phyloP scores from a whole-genome alignment of 2,113 vertebrate genomes.

The Arizona elegans region DNA sequence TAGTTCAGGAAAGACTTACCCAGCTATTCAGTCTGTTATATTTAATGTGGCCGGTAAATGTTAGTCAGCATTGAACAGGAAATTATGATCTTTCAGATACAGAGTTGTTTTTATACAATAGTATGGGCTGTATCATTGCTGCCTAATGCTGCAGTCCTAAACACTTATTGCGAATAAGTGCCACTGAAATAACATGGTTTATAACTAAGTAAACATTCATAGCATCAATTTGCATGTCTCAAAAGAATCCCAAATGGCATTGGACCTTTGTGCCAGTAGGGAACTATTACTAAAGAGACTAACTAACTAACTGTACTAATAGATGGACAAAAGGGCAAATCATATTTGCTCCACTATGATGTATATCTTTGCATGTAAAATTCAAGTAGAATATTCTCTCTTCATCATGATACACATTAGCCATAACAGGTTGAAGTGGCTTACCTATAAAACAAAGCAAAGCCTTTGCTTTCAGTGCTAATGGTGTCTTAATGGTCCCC shows the following conservation, averaged over 20 bases:
- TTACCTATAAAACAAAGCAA: not conserved
- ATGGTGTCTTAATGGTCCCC: not conserved
- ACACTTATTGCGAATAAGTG: not conserved
- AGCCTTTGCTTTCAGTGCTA: not conserved
- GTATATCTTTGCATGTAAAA: not conserved
- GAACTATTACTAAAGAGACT: not conserved
- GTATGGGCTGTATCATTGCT: not conserved
- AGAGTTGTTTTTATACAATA: not conserved
- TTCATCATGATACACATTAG: not conserved
- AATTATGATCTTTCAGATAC: not conserved
- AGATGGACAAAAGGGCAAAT: not conserved
- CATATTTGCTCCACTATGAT: not conserved
- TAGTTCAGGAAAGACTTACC: not conserved
- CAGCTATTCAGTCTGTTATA: not conserved
- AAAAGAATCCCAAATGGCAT: not conserved
- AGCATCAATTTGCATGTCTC: not conserved
- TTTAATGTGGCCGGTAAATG: not conserved
- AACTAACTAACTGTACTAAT: not conserved
- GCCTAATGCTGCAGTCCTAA: not conserved
- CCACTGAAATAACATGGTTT: not conserved
- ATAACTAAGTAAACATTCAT: not conserved
- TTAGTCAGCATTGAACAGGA: not conserved
- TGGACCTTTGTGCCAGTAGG: not conserved
- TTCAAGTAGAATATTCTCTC: not conserved
- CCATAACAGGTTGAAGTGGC: not conserved